Percentiles rank a stretch among this genome's conserved stretches.
These are phyloP conservation scores for Diglossa cyanea DNA, from an alignment of 2,797 vertebrate genomes.

Conservation along the genomic window DNA sequence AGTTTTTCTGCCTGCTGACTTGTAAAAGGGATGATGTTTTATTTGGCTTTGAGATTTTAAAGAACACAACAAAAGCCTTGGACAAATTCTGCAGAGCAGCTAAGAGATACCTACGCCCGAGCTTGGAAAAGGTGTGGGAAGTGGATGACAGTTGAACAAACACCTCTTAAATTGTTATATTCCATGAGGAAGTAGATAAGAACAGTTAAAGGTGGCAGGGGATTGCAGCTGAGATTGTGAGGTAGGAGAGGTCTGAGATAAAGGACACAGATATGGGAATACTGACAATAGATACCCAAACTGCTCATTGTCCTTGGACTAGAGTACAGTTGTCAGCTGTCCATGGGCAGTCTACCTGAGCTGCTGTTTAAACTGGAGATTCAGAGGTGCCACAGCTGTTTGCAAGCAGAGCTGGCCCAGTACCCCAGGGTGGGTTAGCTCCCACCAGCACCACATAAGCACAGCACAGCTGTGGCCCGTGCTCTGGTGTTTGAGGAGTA, in stretches of 20 bases:
- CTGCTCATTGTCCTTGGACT: not conserved
- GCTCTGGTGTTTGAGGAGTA: not conserved
- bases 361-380: not conserved
- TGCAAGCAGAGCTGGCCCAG: not conserved
- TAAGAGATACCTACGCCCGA: not conserved
- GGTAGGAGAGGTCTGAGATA: not conserved
- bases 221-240: not conserved
- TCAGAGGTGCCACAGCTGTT: not conserved
- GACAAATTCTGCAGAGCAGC: not conserved
- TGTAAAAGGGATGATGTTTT: not conserved
- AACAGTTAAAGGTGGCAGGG: not conserved
- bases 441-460: not conserved
- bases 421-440: not conserved
- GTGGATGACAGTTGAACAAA: not conserved
- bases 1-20: not conserved
- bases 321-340: not conserved
- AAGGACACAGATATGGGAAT: not conserved
- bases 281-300: not conserved
- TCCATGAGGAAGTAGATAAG: not conserved
- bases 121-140: not conserved
- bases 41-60: not conserved
- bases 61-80: not conserved
- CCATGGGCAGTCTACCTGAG: not conserved
- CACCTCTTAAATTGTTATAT: not conserved
- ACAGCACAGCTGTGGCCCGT: not conserved